Base-by-base conservation (phyloP, 2,888 invertebrate genomes). In the Plagodis pulveraria region DNA sequence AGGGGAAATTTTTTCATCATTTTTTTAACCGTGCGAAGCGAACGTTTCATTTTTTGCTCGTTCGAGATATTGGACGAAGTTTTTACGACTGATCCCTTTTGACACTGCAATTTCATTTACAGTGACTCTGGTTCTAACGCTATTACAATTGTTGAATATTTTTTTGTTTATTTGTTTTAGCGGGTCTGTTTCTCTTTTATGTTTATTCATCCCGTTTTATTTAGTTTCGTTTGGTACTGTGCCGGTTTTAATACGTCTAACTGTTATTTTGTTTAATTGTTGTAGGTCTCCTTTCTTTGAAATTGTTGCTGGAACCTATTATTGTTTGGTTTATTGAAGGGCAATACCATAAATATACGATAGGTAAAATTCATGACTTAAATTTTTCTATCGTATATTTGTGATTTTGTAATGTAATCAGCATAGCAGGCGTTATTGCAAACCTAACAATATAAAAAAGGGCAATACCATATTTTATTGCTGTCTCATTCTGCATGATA, bases 71-170 rank as follows among this genome's bases (percentile, higher is more conserved):
- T 60, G 67, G 57, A 60, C 62, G 50, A 62, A 71, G 58, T 74
- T 80, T 59, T 80, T 78, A 77, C 63, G 70, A 74, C 64, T 54
- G 70, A 69, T 76, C 74, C 74, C 70, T 78, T 79, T 71, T 74
- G 70, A 71, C 64, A 61, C 67, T 71, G 68, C 66, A 58, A 67
- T 75, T 77, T 73, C 72, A 72, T 73, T 72, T 71, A 63, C 69
- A 71, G 63, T 69, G 68, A 67, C 64, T 51, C 44, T 52, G 67
- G 63, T 69, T 70, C 58, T 54, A 43, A 42, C 60, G 50, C 65
- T 66, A 59, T 63, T 56, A 63, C 60, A 63, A 70, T 69, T 70
- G 71, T 74, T 70, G 67, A 66, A 70, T 61, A 61, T 72, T 70
- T 67, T 67, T 62, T 53, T 66, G 51, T 71, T 69, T 71, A 54